These are phyloP conservation scores for Spisula solida DNA, from an alignment of 2,888 invertebrate genomes.

Conservation along the genomic window DNA sequence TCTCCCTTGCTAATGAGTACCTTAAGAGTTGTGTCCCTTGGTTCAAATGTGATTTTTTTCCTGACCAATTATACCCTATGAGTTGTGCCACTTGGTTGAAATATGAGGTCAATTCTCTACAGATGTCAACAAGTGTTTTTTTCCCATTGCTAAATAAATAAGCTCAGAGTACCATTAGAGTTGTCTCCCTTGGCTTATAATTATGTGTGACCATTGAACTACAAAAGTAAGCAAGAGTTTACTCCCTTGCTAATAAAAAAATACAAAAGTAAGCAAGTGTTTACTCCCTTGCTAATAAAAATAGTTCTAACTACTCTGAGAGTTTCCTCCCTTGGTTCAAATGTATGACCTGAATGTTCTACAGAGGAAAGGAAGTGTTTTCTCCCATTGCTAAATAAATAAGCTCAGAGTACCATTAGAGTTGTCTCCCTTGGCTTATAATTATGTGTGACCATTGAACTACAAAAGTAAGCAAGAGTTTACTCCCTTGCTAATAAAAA, in stretches of 20 bases:
- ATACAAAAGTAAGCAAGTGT: too few relatives aligned
- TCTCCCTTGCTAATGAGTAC: not conserved
- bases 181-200: not conserved
- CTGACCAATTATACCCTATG: too few relatives aligned
- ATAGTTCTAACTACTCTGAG: not conserved
- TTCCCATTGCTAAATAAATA: slow-evolving; percentile 3
- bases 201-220: not conserved
- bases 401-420: not conserved
- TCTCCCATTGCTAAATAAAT: not conserved
- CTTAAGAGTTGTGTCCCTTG: not conserved
- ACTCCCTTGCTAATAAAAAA: not conserved
- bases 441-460: not conserved
- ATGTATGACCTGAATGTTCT: not conserved
- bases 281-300: too few relatives aligned
- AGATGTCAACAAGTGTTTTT: not conserved
- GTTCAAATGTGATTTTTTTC: not conserved
- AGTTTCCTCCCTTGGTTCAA: not conserved
- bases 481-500: not conserved
- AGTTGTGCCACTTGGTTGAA: too few relatives aligned
- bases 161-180: not conserved
- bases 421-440: not conserved
- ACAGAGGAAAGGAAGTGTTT: not conserved
- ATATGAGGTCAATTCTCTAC: not conserved
- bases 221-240: not conserved
- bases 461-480: not conserved